Base-by-base conservation (phyloP, 2,888 invertebrate genomes). In the Scrobipalpa atriplicella region DNA sequence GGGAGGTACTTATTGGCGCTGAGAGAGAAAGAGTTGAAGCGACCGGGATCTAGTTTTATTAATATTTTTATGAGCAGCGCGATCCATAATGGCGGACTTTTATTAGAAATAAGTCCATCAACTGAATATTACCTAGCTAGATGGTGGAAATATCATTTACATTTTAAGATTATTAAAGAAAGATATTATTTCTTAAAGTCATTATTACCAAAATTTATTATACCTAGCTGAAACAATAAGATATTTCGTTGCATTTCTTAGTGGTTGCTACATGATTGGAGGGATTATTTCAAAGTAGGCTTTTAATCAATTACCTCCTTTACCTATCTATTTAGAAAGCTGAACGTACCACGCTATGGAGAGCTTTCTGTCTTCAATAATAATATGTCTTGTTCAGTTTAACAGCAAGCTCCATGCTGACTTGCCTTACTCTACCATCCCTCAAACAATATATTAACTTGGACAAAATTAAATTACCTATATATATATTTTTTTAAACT, bases 1-100 rank as follows among this genome's bases (percentile, higher is more conserved):
- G 77, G 77, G 75, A 80, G 80, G 85, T 86, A 83, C 84, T 86
- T 90, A 87, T 87, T 86, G 90, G 86, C 83, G 85, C 77, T 77
- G 81, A 70, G 79, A 76, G 79, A 75, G 82, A 80, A 80, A 78
- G 78, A 80, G 78, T 71, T 71, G 73, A 71, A 70, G 71, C 75
- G 74, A 78, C 77, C 75, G 76, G 75, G 75, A 78, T 77, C 77
- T 78, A 76, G 72, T 73, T 76, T 58, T 78, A 77, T 79, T 72
- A 72, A 75, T 75, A 73, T 76, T 74, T 77, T 67, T 67, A 64
- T 65, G 61, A 61, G 58, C 38, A 8, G 29, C 47, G 21, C 52
- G 67, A 73, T 74, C 73, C 71, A 72, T 74, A 72, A 77, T 74
- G 74, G 71, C 73, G 74, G 75, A 73, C 75, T 71, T 70, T 76